These are phyloP conservation scores for Ophonus ardosiacus DNA, from an alignment of 2,888 invertebrate species.

Conservation along the genomic window DNA sequence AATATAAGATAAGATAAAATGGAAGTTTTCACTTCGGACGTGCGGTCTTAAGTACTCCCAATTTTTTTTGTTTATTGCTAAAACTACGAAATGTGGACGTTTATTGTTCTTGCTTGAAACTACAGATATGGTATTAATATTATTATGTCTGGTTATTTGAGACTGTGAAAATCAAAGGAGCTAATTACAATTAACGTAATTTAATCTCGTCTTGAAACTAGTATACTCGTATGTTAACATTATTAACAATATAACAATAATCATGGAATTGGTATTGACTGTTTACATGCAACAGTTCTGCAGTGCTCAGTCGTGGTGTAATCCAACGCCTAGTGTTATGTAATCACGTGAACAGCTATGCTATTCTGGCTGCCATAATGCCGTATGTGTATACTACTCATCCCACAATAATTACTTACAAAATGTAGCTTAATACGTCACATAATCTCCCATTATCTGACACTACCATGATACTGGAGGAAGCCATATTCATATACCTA, in stretches of 20 bases:
- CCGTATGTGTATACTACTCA: neutral
- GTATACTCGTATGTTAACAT: too few species aligned
- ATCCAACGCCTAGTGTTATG: neutral
- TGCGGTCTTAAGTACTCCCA: too few species aligned
- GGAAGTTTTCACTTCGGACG: too few species aligned
- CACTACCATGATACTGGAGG: neutral
- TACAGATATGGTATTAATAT: too few species aligned
- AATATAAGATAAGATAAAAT: too few species aligned
- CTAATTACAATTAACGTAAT: neutral
- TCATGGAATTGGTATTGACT: neutral
- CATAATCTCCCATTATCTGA: neutral
- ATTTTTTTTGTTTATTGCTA: too few species aligned
- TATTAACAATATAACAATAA: neutral
- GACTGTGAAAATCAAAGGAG: neutral
- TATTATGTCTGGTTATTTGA: neutral
- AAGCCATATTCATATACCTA: neutral
- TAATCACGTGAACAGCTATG: neutral
- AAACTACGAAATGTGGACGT: too few species aligned
- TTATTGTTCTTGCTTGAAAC: too few species aligned
- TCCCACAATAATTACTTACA: neutral
- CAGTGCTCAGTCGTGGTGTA: neutral
- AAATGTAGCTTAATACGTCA: neutral
- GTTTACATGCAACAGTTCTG: neutral
- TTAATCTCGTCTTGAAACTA: neutral
- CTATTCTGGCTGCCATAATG: neutral